Evolutionary conservation across 2,888 invertebrate genomes (phyloP).

Genomic region (Drosophila mimetica): DNA sequence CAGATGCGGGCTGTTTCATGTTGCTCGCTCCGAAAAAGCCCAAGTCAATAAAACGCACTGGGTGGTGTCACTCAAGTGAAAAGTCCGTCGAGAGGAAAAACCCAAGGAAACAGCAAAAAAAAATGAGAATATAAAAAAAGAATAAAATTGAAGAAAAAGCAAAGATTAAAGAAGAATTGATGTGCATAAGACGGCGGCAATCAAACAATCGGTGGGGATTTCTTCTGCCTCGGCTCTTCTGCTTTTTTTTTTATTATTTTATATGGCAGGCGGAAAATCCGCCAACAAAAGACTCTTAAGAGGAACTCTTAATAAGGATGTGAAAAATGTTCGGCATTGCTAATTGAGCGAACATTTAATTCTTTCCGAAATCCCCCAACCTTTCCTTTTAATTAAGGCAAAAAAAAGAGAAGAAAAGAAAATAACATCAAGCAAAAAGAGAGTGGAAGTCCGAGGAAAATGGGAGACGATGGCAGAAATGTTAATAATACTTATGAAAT

Average conservation of each 20-base stretch:
- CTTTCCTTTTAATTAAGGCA: constrained; percentile 37
- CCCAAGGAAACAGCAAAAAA: background rate
- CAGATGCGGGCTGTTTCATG: constrained; percentile 66
- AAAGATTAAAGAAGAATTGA: constrained; percentile 8
- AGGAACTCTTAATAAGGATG: constrained; percentile 69
- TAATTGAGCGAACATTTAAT: constrained; percentile 63
- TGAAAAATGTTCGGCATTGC: constrained; percentile 70
- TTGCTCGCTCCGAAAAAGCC: constrained; percentile 15
- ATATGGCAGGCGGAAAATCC: constrained; percentile 54
- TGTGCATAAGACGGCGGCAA: constrained; percentile 23
- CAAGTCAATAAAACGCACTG: constrained; percentile 56
- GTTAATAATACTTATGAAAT: constrained; percentile 44
- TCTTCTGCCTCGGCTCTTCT: constrained; percentile 8
- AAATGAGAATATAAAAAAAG: too few relatives aligned
- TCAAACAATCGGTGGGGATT: constrained; percentile 32
- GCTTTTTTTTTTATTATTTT: constrained; percentile 62
- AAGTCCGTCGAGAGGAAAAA: constrained; percentile 16
- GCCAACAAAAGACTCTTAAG: constrained; percentile 39
- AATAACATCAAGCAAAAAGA: background rate
- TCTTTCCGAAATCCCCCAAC: constrained; percentile 20
- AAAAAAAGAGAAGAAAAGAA: background rate
- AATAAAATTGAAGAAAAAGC: background rate
- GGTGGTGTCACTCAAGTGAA: constrained; percentile 24
- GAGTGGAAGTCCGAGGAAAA: background rate
- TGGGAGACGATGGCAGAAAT: constrained; percentile 10